These are phyloP conservation scores for Aphelinus atriplicis DNA, from an alignment of 1,140 invertebrate species.

Conservation along the genomic window DNA sequence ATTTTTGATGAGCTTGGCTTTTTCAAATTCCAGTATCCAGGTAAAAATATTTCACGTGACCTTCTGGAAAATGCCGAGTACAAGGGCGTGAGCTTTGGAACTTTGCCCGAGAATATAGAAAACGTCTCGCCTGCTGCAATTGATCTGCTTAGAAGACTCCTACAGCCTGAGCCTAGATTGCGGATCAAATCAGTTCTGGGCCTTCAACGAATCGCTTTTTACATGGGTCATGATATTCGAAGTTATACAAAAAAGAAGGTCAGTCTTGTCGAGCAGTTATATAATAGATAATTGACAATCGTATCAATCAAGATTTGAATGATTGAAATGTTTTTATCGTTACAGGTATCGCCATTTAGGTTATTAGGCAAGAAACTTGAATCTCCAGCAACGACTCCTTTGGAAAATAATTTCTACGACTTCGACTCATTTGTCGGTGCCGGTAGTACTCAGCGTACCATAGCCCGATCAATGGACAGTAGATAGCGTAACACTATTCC, in stretches of 20 bases:
- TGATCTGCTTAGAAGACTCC: slow-evolving; percentile 62
- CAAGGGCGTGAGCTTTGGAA: slow-evolving; percentile 37
- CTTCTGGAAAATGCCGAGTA: slow-evolving; percentile 26
- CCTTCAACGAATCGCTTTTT: slow-evolving; percentile 66
- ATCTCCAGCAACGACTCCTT: slow-evolving; percentile 3
- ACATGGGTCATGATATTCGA: slow-evolving; percentile 60
- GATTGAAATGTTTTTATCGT: too few species aligned
- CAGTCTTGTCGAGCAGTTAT: not conserved
- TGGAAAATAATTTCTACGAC: slow-evolving; percentile 42
- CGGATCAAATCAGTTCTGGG: slow-evolving; percentile 60
- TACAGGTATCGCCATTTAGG: slow-evolving; percentile 55
- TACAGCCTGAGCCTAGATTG: slow-evolving; percentile 59
- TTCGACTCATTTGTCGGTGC: slow-evolving; percentile 50
- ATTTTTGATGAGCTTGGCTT: not conserved
- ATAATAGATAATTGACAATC: too few species aligned
- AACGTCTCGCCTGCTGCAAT: slow-evolving; percentile 51
- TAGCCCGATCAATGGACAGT: slow-evolving; percentile 23
- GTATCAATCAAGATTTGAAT: too few species aligned
- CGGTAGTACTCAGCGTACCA: slow-evolving; percentile 35
- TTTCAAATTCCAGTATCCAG: slow-evolving; percentile 46
- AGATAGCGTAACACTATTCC: not conserved
- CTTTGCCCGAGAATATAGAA: slow-evolving; percentile 47
- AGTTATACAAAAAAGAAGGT: slow-evolving; percentile 57
- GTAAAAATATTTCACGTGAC: slow-evolving; percentile 26
- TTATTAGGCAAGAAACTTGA: slow-evolving; percentile 46